Evolutionary conservation across 2,888 invertebrate genomes (phyloP), one percentile per base, ranked within the genome.

Genomic region (Scotopteryx bipunctaria): DNA sequence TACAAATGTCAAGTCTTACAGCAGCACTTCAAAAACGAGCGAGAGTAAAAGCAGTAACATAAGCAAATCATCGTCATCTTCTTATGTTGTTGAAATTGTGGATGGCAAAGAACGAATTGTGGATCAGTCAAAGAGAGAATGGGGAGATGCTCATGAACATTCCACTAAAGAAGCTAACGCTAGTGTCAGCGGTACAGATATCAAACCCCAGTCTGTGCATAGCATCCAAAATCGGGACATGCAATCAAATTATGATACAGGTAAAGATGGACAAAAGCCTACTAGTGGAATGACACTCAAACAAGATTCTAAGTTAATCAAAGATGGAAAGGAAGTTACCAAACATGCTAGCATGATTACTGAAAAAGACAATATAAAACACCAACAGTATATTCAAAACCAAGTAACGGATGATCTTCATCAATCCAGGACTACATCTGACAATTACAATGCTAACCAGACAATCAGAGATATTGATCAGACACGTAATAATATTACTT

Each of bases 61-160:
- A 2, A 86, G 90, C 38, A 93, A 93, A 72, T 93, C 92, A 21
- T 91, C 93, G 25, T 92, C 93, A 1, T 92, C 92, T 11, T 93
- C 93, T 9, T 93, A 94, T 66, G 92, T 92, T 19, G 91, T 94
- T 36, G 94, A 94, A 81, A 91, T 93, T 58, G 91, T 93, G 14
- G 93, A 93, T 66, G 93, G 93, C 1, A 93, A 93, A 71, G 93
- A 93, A 78, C 82, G 92, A 27, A 88, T 93, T 31, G 79, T 93
- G 32, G 93, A 93, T 55, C 89, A 89, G 62, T 91, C 92, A 43
- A 91, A 91, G 38, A 91, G 92, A 63, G 92, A 93, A 75, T 90
- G 92, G 78, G 92, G 92, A 36, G 89, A 90, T 67, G 86, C 83
- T 33, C 66, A 91, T 69, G 85, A 89, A 57, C 74, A 87, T 48